Conservation (phyloP, 1,140 invertebrate genomes). For the Charaxes varanes region DNA sequence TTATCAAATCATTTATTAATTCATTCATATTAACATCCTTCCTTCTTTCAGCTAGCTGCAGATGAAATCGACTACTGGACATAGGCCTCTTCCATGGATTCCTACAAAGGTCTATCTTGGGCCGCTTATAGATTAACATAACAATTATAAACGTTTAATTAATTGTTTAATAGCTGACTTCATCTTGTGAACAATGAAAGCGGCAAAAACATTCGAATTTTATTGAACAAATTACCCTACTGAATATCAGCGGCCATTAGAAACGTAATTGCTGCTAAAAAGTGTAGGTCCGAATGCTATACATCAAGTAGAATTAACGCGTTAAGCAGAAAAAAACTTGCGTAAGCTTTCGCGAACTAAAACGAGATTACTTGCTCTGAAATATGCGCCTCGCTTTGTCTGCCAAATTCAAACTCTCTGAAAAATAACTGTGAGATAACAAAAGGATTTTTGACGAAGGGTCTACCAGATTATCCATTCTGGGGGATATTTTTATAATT, state of each 20-base stretch:
- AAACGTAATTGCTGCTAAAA: slow-evolving; percentile 22
- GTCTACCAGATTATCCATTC: slow-evolving; percentile 27
- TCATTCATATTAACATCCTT: too few species aligned
- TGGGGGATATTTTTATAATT: slow-evolving; percentile 13
- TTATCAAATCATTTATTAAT: too few species aligned
- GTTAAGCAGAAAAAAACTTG: slow-evolving; percentile 39
- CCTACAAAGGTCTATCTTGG: too few species aligned
- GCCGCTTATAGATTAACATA: too few species aligned
- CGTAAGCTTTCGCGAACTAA: slow-evolving; percentile 44
- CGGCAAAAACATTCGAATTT: slow-evolving; percentile 10
- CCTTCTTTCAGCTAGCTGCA: too few species aligned
- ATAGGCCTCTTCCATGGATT: too few species aligned
- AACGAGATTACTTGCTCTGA: slow-evolving; percentile 56
- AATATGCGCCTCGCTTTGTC: slow-evolving; percentile 59
- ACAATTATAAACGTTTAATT: too few species aligned
- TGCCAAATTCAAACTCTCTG: slow-evolving; percentile 47
- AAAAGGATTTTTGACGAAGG: slow-evolving; percentile 53
- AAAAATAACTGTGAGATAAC: slow-evolving; percentile 60
- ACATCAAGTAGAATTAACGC: slow-evolving; percentile 39
- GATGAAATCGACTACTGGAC: too few species aligned
- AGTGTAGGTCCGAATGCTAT: slow-evolving; percentile 21
- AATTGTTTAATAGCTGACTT: too few species aligned
- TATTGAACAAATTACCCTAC: slow-evolving; percentile 18
- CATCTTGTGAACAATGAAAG: too few species aligned
- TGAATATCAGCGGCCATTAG: slow-evolving; percentile 17